These are phyloP conservation scores for Cossypha dichroa DNA, from an alignment of 2,797 vertebrate species.

Conservation along the genomic window DNA sequence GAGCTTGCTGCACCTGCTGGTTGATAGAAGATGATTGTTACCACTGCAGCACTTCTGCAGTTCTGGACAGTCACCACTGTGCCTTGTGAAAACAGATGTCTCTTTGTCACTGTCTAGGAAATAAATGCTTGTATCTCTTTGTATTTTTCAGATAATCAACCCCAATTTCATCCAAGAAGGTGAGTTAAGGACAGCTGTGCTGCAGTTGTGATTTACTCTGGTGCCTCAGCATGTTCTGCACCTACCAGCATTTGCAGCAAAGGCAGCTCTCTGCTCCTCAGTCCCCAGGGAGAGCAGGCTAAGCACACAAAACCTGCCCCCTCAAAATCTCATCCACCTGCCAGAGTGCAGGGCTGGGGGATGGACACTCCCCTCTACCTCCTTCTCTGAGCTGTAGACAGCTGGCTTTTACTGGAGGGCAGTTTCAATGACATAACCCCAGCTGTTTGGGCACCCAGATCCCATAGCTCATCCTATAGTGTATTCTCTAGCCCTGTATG, in stretches of 20 bases:
- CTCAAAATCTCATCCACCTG: neutral
- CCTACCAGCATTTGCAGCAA: neutral
- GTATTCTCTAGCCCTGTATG: neutral
- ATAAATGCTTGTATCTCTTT: conserved; percentile 54
- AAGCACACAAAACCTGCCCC: neutral
- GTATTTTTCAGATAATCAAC: conserved; percentile 94
- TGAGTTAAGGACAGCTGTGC: conserved; percentile 74
- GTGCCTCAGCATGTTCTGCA: neutral
- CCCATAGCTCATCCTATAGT: neutral
- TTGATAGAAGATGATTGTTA: neutral
- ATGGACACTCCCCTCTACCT: fast-evolving
- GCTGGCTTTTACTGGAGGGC: neutral
- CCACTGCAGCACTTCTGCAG: neutral
- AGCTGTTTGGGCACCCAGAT: neutral
- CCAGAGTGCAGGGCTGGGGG: neutral
- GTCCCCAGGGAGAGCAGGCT: neutral
- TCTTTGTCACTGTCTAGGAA: neutral
- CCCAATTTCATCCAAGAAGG: conserved; percentile 99
- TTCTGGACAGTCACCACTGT: neutral
- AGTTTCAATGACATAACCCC: neutral
- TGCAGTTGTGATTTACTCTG: neutral
- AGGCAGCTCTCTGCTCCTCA: neutral
- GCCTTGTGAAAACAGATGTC: neutral
- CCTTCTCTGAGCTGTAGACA: neutral
- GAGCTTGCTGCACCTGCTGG: neutral